Base-by-base conservation (phyloP, 1,140 invertebrate genomes). In the Drosophila tsacasi region DNA sequence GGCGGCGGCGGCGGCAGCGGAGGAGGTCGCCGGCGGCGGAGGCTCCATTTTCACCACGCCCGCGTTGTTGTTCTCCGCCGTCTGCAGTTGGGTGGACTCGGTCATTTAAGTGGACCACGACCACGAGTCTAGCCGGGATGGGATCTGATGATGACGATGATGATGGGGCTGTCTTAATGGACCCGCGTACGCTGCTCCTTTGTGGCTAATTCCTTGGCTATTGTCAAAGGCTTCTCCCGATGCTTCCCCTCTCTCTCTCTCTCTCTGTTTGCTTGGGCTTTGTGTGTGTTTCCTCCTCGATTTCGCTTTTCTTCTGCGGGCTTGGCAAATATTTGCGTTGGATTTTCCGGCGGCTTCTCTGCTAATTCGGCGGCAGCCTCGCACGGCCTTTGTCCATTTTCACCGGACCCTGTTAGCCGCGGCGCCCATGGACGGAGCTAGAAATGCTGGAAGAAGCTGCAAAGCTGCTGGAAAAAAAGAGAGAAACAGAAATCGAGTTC, bases 41-140 rank as follows among this genome's bases (percentile, higher is more conserved):
- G 91, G 91, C 67, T 93, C 92, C 92, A 93, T 93, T 92, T 93
- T 93, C 58, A 84, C 87, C 80, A 92, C 92, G 60, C 90, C 84
- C 77, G 92, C 89, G 81, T 93, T 93, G 75, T 93, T 93, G 55
- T 93, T 93, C 77, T 93, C 92, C 76, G 90, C 89, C 75, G 92
- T 93, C 79, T 93, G 92, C 71, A 93, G 76, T 77, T 93, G 92
- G 30, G 92, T 93, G 86, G 92, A 93, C 69, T 93, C 92, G 91
- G 92, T 93, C 92, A 93, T 93, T 93, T 90, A 90, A 82, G 73
- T 76, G 67, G 52, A 69, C 82, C 67, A 37, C 47, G 54, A 57
- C 54, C 35, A 57, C 27, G 54, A 39, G 49, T 81, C 65, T 84
- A 60, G 67, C 44, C 67, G 37, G 35, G 39, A 55, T 68, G 67